Evolutionary conservation across 1,140 invertebrate species (phyloP).

Genomic region (Magallana ariakensis): DNA sequence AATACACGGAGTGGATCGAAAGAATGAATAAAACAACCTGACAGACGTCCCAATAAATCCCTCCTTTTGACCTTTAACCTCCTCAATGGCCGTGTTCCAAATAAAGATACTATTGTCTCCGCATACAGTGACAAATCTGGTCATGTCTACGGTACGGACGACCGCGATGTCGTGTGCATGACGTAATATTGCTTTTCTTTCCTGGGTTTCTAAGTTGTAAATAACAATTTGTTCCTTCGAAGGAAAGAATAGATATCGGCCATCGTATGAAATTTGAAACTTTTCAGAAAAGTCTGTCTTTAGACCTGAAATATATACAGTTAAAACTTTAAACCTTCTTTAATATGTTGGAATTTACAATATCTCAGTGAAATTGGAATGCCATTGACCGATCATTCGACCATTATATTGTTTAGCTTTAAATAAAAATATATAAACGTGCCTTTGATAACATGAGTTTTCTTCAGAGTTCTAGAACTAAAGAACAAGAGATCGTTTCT

Average conservation of each 20-base stretch:
- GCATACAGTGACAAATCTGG: not conserved
- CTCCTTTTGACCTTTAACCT: not conserved
- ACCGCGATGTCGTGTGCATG: not conserved
- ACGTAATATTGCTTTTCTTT: not conserved
- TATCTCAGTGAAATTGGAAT: too few species aligned
- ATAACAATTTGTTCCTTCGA: not conserved
- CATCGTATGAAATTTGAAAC: not conserved
- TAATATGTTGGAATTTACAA: too few species aligned
- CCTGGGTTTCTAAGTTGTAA: not conserved
- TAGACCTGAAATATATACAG: not conserved
- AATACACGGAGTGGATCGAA: too few species aligned
- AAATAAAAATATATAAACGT: not conserved
- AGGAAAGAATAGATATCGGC: not conserved
- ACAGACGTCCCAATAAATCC: slow-evolving; percentile 1
- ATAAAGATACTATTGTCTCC: not conserved
- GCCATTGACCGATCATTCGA: too few species aligned
- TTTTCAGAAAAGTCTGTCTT: not conserved
- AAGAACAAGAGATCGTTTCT: not conserved
- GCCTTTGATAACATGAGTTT: not conserved
- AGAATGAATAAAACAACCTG: not conserved
- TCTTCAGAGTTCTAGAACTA: not conserved
- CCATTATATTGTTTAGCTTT: not conserved
- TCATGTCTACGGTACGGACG: not conserved
- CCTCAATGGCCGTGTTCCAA: not conserved
- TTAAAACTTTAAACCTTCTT: not conserved